A percentile compares a stretch with the other conserved stretches of the same genome.
Evolutionary conservation across 64 coral and sea anemone species (phyloP).

Genomic region (Montipora foliosa): DNA sequence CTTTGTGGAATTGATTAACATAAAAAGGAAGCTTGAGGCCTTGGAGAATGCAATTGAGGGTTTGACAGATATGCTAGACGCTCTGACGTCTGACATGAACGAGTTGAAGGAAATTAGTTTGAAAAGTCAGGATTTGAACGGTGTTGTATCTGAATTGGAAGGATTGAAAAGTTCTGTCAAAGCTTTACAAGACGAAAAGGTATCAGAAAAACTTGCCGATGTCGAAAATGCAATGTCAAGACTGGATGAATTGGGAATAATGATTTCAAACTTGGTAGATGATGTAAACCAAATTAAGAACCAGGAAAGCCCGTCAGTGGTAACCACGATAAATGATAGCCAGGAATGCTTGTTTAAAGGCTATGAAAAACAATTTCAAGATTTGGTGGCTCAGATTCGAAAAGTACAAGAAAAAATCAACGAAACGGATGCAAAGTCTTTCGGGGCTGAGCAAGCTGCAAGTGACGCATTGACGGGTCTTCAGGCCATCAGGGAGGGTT

Average conservation of each 20-base stretch:
- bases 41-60: conserved; percentile 75
- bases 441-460: not conserved
- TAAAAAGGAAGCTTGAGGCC: conserved; percentile 79
- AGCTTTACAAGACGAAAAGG: not conserved
- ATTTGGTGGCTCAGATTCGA: not conserved
- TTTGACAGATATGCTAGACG: conserved; percentile 78
- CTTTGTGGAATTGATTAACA: conserved; percentile 74
- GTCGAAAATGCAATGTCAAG: conserved; percentile 4
- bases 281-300: conserved; percentile 4
- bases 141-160: conserved; percentile 1
- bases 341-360: not conserved
- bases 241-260: conserved; percentile 55
- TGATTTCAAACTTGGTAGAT: not conserved
- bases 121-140: not conserved
- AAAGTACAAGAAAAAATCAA: not conserved
- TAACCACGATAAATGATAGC: not conserved
- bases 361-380: conserved; percentile 4
- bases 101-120: conserved; percentile 53
- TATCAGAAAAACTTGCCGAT: not conserved
- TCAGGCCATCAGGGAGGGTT: not conserved
- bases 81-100: conserved; percentile 67
- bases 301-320: not conserved
- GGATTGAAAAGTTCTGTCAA: conserved; percentile 47
- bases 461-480: not conserved
- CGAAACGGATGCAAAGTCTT: not conserved